A percentile compares a stretch with the other conserved stretches of the same genome.
Conservation (phyloP, 1,140 invertebrate species). For the Eumaeus atala region DNA sequence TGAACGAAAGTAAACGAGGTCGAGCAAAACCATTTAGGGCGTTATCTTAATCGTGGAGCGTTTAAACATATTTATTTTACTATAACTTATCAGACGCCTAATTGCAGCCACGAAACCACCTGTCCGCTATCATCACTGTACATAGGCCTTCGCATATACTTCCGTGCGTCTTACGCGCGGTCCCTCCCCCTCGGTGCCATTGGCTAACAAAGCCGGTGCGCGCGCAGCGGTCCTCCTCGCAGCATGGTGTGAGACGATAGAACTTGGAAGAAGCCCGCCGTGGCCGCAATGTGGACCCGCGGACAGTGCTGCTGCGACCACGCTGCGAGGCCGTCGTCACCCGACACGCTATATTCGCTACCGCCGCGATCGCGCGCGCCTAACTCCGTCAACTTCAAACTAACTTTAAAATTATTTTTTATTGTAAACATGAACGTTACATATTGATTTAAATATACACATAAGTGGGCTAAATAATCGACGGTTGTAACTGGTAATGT, state of each 20-base stretch:
- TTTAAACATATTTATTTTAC: constrained; percentile 60
- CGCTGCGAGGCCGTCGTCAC: constrained; percentile 37
- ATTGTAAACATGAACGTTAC: constrained; percentile 5
- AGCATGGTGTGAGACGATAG: constrained; percentile 43
- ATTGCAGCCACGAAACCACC: constrained; percentile 71
- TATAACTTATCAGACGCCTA: constrained; percentile 68
- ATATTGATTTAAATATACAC: background rate
- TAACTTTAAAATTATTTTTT: constrained; percentile 23
- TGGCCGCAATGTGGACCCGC: constrained; percentile 46
- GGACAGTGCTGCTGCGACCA: constrained; percentile 55
- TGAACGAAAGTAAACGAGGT: constrained; percentile 13
- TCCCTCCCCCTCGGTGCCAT: constrained; percentile 58
- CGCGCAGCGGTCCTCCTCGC: constrained; percentile 65
- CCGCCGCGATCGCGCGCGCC: constrained; percentile 24
- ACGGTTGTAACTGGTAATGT: constrained; percentile 53
- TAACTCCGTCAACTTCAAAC: constrained; percentile 7
- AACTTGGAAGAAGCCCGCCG: constrained; percentile 60
- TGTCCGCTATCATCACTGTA: constrained; percentile 71
- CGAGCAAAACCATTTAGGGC: constrained; percentile 29
- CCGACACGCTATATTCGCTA: constrained; percentile 22
- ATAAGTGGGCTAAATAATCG: background rate
- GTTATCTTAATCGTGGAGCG: constrained; percentile 59
- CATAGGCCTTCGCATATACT: constrained; percentile 74
- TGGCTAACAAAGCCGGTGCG: constrained; percentile 50
- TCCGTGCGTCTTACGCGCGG: constrained; percentile 68